Evolutionary conservation across 2,113 vertebrate genomes (phyloP), one percentile per base, ranked within the genome.

Genomic region (Pterocles gutturalis): DNA sequence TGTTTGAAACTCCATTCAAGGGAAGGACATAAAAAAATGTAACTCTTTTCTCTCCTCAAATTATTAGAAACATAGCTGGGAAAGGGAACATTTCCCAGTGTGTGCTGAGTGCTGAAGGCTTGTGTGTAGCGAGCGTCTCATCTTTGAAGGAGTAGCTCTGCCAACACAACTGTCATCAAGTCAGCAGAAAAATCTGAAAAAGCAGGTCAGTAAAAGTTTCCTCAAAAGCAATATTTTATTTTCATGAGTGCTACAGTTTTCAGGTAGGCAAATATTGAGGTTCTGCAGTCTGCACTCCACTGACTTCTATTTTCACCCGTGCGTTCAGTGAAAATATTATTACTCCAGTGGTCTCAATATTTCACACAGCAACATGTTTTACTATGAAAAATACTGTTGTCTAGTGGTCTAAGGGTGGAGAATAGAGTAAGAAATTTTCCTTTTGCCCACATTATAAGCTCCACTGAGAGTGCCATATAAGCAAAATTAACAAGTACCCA

Each of bases 261-360:
- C 22, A 49, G 55, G 19, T 8, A 73, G 16, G 13, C 19, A 92
- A 66, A 86, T 54, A 75, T 17, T 84, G 75, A 64, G 20, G 22
- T 20, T 64, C 65, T 51, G 4, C 3, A 4, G 21, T 0, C 0
- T n/a, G 29, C 1, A 1, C 22, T 71, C 55, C 28, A 20, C 31
- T 38, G 6, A 64, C 13, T 69, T 72, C 34, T 76, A n/a, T 48
- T 73, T 89, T 25, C 53, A 82, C 11, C 13, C 18, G 22, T 45
- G 33, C 18, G 45, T 46, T 83, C 21, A 51, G 64, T 36, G 36
- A 89, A 84, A 75, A 78, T 71, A 41, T 51, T 83, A 34, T 71
- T 91, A 11, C 38, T 79, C 16, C 34, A 60, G 7, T 15, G 5
- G 8, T 75, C 46, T 82, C 51, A 78, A 19, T 75, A 81, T 95